Evolutionary conservation across 1,140 invertebrate genomes (phyloP).

Genomic region (Triops longicaudatus): DNA sequence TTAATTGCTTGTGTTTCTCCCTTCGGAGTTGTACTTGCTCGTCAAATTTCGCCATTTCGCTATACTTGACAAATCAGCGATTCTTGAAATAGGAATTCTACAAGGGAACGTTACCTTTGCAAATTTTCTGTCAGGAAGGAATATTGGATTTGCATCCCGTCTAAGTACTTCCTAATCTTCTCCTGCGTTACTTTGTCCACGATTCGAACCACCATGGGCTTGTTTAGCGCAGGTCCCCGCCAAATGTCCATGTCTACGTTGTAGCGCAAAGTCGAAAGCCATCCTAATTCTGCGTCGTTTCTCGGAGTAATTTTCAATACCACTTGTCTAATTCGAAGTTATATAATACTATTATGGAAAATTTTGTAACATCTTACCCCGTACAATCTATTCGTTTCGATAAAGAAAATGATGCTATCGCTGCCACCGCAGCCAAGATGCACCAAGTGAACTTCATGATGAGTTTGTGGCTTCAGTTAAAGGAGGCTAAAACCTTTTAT

Average conservation of each 20-base stretch:
- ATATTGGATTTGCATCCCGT: neutral
- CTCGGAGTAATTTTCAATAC: neutral
- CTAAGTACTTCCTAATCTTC: neutral
- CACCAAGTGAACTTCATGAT: neutral
- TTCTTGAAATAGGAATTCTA: neutral
- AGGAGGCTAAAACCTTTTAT: too few species aligned
- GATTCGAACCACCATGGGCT: slow-evolving; percentile 15
- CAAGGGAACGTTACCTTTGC: neutral
- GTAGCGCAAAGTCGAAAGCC: neutral
- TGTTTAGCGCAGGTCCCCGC: slow-evolving; percentile 6
- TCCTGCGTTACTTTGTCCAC: neutral
- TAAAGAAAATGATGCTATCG: neutral
- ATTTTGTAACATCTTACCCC: slow-evolving; percentile 3
- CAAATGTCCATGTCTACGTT: slow-evolving; percentile 21
- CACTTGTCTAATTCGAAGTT: neutral
- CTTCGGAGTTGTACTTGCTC: slow-evolving; percentile 7
- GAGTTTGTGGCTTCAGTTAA: too few species aligned
- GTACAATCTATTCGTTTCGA: slow-evolving; percentile 9
- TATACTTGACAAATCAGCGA: neutral
- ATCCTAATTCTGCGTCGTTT: neutral
- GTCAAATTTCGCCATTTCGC: neutral
- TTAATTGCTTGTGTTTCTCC: neutral
- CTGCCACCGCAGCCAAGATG: neutral
- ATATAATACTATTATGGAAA: neutral
- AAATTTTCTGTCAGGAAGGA: neutral